Conservation (phyloP, 2,113 vertebrate species). For the Semnopithecus entellus region DNA sequence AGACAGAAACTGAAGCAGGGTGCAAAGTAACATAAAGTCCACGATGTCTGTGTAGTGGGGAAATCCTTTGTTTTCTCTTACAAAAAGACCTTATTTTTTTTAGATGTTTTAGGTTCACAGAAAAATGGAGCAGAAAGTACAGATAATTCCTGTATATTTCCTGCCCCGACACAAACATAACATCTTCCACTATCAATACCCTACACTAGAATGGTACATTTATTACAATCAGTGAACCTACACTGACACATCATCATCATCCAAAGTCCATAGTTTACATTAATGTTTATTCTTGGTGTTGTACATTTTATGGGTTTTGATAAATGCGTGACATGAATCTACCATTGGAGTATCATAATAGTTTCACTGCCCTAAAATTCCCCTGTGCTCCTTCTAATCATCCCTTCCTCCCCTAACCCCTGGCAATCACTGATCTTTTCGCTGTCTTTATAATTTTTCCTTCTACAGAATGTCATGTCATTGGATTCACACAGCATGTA, state of each 20-base stretch:
- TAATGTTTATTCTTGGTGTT: neutral
- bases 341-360: neutral
- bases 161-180: fast-evolving
- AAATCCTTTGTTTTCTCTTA: neutral
- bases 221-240: neutral
- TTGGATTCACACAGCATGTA: neutral
- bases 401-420: neutral
- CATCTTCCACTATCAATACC: neutral
- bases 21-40: neutral
- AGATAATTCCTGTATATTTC: neutral
- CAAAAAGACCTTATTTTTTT: neutral
- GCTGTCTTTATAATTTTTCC: neutral
- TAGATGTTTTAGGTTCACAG: neutral
- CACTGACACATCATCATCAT: neutral
- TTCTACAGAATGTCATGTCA: neutral
- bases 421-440: neutral
- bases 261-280: neutral
- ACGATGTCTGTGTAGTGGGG: neutral
- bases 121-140: neutral
- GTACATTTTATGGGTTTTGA: neutral
- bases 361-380: neutral
- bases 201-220: neutral
- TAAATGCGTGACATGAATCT: neutral
- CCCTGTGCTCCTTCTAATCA: neutral
- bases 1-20: neutral